phyloP scores from a whole-genome alignment of 2,888 invertebrate genomes.

The Chaetoderma sp. region DNA sequence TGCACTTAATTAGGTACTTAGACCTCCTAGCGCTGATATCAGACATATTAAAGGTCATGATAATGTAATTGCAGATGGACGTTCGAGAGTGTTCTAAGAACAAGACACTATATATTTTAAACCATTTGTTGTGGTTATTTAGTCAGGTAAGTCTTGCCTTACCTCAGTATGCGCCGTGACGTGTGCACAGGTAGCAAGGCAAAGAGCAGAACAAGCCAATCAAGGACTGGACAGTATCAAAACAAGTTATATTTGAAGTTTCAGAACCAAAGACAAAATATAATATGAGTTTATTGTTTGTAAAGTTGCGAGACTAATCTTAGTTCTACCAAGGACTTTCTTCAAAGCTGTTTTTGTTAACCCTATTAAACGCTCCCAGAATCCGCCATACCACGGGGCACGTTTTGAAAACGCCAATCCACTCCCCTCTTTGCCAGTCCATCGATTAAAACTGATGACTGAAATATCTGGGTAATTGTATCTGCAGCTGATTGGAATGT shows the following conservation, averaged over 20 bases:
- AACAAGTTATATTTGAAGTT: no score
- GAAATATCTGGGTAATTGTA: background rate
- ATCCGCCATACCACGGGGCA: conserved; percentile 38
- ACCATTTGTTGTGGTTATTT: no score
- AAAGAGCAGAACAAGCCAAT: conserved; percentile 29
- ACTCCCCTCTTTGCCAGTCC: conserved; percentile 8
- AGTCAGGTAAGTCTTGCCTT: no score
- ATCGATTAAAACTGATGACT: conserved; percentile 4
- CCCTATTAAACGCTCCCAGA: conserved; percentile 33
- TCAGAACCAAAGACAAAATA: no score
- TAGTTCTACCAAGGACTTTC: conserved; percentile 21
- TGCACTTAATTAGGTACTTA: no score
- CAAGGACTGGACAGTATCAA: conserved; percentile 34
- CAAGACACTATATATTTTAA: no score
- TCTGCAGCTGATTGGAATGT: conserved; percentile 28
- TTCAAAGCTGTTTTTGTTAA: conserved; percentile 26
- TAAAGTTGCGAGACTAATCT: conserved; percentile 20
- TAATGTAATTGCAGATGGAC: no score
- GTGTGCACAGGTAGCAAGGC: conserved; percentile 28
- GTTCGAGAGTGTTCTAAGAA: no score
- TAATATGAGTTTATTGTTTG: conserved; percentile 26
- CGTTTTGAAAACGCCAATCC: conserved; percentile 29
- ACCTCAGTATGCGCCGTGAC: background rate
- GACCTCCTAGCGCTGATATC: no score
- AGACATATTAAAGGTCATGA: no score